These are phyloP conservation scores for Cryptotermes secundus DNA, from an alignment of 1,140 invertebrate genomes.

Conservation along the genomic window DNA sequence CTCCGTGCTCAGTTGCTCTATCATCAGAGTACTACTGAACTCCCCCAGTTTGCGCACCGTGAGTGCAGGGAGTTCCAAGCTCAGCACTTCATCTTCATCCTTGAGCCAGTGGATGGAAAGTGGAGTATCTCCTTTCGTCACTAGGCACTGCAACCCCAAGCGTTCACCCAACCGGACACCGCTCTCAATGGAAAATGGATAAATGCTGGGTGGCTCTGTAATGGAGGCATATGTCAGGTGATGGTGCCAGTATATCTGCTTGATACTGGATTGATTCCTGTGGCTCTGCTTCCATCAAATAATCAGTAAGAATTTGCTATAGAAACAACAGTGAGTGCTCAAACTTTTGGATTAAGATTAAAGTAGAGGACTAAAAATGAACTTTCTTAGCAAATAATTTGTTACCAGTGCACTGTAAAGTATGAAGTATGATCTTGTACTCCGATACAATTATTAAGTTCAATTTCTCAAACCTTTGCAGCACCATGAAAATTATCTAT, in stretches of 20 bases:
- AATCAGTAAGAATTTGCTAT: no score
- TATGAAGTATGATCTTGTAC: no score
- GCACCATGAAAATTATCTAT: no score
- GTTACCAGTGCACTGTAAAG: no score
- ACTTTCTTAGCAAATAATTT: no score
- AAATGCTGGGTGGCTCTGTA: constrained; percentile 68
- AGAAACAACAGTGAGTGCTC: no score
- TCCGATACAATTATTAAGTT: no score
- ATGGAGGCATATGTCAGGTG: constrained; percentile 29
- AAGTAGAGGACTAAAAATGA: no score
- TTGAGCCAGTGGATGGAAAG: constrained; percentile 69
- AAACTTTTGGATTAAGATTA: no score
- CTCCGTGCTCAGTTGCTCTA: constrained; percentile 49
- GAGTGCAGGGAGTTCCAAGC: constrained; percentile 20
- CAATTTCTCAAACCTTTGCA: no score
- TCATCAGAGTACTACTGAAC: constrained; percentile 51
- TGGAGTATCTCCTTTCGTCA: constrained; percentile 72
- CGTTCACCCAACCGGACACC: constrained; percentile 64
- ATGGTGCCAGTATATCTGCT: neutral
- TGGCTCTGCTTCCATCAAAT: no score
- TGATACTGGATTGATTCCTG: neutral
- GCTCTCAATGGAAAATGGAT: constrained; percentile 65
- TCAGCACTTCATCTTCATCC: constrained; percentile 28
- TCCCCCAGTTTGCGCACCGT: constrained; percentile 40
- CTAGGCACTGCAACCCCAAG: constrained; percentile 62